These are phyloP conservation scores for Platanista minor DNA, from an alignment of 2,113 vertebrate genomes.

Conservation along the genomic window DNA sequence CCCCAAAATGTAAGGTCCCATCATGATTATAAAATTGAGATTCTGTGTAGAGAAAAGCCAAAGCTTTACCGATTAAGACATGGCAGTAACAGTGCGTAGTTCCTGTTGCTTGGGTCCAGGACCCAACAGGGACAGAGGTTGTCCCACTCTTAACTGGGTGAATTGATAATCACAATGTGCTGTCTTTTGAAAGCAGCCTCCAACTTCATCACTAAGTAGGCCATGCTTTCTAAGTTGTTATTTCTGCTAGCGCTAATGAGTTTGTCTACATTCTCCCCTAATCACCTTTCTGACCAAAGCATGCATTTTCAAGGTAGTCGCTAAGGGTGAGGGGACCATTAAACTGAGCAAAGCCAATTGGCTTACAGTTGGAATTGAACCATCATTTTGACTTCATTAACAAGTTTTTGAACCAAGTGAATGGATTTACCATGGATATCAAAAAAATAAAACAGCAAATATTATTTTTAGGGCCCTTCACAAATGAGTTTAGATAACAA, in stretches of 20 bases:
- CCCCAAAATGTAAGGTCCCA: neutral
- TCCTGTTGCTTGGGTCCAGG: neutral
- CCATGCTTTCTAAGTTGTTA: neutral
- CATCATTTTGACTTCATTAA: constrained; percentile 2
- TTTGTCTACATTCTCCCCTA: neutral
- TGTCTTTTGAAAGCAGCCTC: neutral
- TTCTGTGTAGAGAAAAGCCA: neutral
- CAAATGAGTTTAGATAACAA: neutral
- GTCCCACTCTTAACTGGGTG: neutral
- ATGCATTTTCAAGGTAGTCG: neutral
- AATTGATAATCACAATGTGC: neutral
- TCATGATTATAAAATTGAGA: neutral
- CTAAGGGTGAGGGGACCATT: neutral
- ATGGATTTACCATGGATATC: neutral
- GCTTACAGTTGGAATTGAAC: neutral
- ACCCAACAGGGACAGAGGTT: neutral
- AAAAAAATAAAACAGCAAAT: neutral
- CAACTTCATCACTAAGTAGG: neutral
- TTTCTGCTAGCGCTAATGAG: neutral
- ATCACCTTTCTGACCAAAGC: neutral
- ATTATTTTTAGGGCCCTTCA: neutral
- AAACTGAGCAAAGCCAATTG: neutral
- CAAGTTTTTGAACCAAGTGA: neutral
- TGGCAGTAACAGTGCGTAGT: neutral
- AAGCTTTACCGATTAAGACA: neutral